Conservation (phyloP, 1,140 invertebrate genomes). For the Lucilia sericata region DNA sequence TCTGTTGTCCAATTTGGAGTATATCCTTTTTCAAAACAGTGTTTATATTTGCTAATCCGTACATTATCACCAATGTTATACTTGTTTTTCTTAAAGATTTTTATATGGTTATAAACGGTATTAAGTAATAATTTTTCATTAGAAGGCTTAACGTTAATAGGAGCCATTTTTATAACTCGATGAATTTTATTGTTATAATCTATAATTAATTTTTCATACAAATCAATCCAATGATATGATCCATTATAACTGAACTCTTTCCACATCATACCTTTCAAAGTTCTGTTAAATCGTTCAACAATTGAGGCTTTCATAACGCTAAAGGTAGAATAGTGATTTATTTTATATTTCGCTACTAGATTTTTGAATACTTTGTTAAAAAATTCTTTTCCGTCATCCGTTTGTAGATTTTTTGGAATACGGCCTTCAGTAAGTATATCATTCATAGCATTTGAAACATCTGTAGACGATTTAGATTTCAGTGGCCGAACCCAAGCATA, state of each 20-base stretch:
- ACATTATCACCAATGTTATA: conserved; percentile 61
- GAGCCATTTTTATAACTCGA: conserved; percentile 66
- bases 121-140: conserved; percentile 57
- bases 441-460: neutral
- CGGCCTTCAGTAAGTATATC: neutral
- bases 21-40: conserved; percentile 66
- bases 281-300: conserved; percentile 69
- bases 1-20: conserved; percentile 68
- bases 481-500: neutral
- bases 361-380: neutral
- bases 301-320: conserved; percentile 68
- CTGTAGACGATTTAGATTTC: neutral
- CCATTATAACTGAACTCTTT: conserved; percentile 67
- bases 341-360: conserved; percentile 50
- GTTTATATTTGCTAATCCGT: conserved; percentile 65
- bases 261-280: conserved; percentile 67
- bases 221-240: conserved; percentile 65
- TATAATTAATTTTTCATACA: conserved; percentile 60
- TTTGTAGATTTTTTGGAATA: conserved; percentile 22
- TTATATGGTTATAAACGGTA: conserved; percentile 53
- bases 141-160: conserved; percentile 57
- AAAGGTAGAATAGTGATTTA: conserved; percentile 68
- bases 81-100: conserved; percentile 49
- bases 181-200: conserved; percentile 68
- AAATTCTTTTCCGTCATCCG: conserved; percentile 31